Percentiles rank a stretch among this genome's conserved stretches.
Evolutionary conservation across 2,888 invertebrate species (phyloP).

Genomic region (Maniola hyperantus): DNA sequence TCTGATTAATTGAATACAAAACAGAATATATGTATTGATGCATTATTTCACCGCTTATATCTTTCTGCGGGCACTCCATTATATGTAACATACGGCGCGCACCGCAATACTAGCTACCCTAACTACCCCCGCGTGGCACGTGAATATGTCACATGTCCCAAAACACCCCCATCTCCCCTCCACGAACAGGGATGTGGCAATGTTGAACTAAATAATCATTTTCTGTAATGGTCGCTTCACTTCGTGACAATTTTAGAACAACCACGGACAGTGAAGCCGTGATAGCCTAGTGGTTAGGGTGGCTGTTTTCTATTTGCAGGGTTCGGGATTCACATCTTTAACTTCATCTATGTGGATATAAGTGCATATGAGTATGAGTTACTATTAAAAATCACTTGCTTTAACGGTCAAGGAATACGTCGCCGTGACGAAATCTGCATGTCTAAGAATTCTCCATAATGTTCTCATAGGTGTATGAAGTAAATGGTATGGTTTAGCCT

Average conservation of each 20-base stretch:
- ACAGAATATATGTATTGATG: conserved; percentile 18
- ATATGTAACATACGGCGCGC: conserved; percentile 62
- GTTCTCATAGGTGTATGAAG: too few relatives aligned
- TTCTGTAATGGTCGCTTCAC: conserved; percentile 20
- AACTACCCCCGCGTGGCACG: conserved; percentile 67
- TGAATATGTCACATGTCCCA: conserved; percentile 74
- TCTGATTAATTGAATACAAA: conserved; percentile 6
- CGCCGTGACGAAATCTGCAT: too few relatives aligned
- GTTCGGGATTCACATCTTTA: too few relatives aligned
- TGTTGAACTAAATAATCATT: conserved; percentile 36
- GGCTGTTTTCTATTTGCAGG: too few relatives aligned
- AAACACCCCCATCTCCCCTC: conserved; percentile 49
- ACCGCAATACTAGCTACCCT: conserved; percentile 60
- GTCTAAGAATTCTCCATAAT: too few relatives aligned
- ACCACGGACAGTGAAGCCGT: background rate
- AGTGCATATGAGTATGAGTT: too few relatives aligned
- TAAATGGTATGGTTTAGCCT: too few relatives aligned
- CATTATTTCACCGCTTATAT: conserved; percentile 41
- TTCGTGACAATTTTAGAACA: background rate
- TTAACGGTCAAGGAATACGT: too few relatives aligned
- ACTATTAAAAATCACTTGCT: too few relatives aligned
- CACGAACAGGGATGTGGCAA: conserved; percentile 51
- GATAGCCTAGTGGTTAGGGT: too few relatives aligned
- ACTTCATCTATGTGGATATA: too few relatives aligned
- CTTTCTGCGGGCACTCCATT: conserved; percentile 61